Evolutionary conservation across 2,888 invertebrate species (phyloP), one percentile per base, ranked within the genome.

Genomic region (Eremobia ochroleuca): DNA sequence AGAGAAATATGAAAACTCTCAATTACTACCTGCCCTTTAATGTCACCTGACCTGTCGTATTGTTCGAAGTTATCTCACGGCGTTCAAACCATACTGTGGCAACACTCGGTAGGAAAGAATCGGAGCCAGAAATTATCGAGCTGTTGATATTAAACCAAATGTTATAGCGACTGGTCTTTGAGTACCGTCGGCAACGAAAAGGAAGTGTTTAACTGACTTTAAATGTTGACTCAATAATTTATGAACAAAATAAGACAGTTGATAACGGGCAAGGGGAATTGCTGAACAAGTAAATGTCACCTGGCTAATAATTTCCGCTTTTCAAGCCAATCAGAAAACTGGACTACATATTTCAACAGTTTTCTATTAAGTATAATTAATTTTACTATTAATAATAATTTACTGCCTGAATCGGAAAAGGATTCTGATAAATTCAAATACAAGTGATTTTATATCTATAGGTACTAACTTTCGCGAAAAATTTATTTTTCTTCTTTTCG

Each of bases 151-250:
- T 79, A 85, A 77, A 69, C 74, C 46, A 49, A 73, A 58, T 65
- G 37, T 74, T 76, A 82, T 34, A 59, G 71, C 73, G 80, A 73
- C 81, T 85, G 81, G 73, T 76, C 73, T 79, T 82, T 58, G 34
- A 37, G 77, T 81, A 86, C 25, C 13, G 49, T 81, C 65, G 59
- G 13, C 31, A 58, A 66, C 69, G 55, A 46, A 78, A 76, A 66
- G 15, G 15, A 59, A 49, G n/a, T 11, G 4, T 28, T 72, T 11
- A 46, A 68, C 6, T 46, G 15, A 43, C 34, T 71, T 72, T n/a
- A n/a, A 46, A 72, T 6, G 11, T 25, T 28, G 3, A 28, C 9
- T 46, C 5, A 52, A 25, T 40, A 28, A 67, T 13, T 65, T 34
- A 8, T 4, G 2, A 11, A n/a, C 5, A 25, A 25, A 13, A 64